phyloP scores from a whole-genome alignment of 2,797 vertebrate species.

The Crocodylus rhombifer region DNA sequence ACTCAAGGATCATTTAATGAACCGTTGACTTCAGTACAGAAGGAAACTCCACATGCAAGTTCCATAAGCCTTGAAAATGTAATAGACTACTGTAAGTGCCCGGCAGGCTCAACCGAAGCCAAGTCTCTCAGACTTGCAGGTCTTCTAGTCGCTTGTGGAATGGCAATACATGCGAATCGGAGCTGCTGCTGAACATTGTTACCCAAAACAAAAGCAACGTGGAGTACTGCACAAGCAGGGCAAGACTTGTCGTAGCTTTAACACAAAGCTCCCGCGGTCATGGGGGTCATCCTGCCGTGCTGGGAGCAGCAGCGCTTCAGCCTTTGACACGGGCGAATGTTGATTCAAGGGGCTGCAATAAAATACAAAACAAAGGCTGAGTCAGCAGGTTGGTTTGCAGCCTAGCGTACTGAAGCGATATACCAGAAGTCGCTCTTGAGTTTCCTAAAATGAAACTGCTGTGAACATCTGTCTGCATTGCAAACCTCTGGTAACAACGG shows the following conservation, averaged over 20 bases:
- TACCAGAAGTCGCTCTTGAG: accelerated
- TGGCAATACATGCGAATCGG: neutral
- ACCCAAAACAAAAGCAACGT: neutral
- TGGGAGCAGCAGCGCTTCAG: neutral
- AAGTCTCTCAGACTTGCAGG: neutral
- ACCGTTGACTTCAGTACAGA: neutral
- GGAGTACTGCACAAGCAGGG: neutral
- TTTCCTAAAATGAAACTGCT: accelerated
- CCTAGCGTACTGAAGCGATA: accelerated
- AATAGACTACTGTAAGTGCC: neutral
- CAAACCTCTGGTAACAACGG: neutral
- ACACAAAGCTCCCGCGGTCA: neutral
- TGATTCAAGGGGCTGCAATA: neutral
- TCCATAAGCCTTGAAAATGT: neutral
- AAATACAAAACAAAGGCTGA: neutral
- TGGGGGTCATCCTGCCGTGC: neutral
- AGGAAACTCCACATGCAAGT: neutral
- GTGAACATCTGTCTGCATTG: accelerated
- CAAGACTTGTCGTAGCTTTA: neutral
- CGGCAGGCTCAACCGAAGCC: accelerated
- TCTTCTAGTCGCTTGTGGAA: neutral
- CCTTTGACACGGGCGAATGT: neutral
- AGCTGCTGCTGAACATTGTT: neutral
- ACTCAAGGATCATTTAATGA: conserved; percentile 45
- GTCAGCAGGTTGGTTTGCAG: accelerated